Conservation (phyloP, 2,113 vertebrate genomes). For the Myotis davidii region DNA sequence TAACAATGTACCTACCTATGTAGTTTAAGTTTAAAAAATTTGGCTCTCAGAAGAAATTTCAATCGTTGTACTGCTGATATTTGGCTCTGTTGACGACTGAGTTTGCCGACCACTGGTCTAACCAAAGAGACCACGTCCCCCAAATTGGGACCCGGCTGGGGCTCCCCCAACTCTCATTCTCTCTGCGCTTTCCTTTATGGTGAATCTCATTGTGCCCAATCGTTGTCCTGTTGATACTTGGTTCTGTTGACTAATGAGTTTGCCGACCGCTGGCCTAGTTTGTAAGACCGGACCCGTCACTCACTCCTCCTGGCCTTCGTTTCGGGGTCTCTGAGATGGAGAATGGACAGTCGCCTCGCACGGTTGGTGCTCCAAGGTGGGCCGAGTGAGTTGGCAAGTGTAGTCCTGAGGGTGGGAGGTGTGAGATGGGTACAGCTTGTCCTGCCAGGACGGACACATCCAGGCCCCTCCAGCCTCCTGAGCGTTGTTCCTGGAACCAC, state of each 20-base stretch:
- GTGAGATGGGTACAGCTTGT: background rate
- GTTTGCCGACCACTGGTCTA: background rate
- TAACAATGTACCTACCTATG: no score
- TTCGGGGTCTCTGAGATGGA: background rate
- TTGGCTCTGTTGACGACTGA: no score
- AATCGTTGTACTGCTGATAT: no score
- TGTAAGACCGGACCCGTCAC: background rate
- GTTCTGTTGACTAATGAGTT: no score
- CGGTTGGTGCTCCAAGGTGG: background rate
- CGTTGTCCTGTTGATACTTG: no score
- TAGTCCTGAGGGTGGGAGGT: background rate
- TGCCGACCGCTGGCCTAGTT: no score
- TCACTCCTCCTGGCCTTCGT: background rate
- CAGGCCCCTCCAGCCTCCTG: fast-evolving
- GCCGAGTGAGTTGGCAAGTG: background rate
- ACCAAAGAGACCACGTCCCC: conserved; percentile 6
- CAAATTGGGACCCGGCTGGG: background rate
- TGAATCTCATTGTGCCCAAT: conserved; percentile 78
- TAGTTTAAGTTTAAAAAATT: no score
- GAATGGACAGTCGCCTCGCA: no score
- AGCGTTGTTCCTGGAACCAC: fast-evolving
- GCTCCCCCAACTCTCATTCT: background rate
- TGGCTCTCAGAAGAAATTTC: no score
- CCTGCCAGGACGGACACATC: fast-evolving
- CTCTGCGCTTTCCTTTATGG: conserved; percentile 41